phyloP scores from a whole-genome alignment of 2,888 invertebrate species.

The Melanargia galathea region DNA sequence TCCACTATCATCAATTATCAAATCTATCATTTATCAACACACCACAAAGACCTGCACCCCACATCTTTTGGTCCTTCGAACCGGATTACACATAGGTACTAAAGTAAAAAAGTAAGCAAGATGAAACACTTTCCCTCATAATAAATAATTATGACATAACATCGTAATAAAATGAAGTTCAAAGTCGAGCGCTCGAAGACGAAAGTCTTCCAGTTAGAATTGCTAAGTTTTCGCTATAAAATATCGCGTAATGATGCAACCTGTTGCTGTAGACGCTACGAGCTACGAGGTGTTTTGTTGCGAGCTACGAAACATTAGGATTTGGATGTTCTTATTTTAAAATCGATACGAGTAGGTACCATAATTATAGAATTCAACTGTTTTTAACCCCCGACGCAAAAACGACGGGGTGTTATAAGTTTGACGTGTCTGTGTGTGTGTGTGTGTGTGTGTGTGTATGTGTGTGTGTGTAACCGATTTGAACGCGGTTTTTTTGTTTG shows the following conservation, averaged over 20 bases:
- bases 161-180: slow-evolving; percentile 18
- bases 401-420: no score
- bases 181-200: slow-evolving; percentile 15
- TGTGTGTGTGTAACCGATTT: no score
- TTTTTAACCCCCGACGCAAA: no score
- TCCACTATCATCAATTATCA: no score
- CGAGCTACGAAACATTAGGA: slow-evolving; percentile 7
- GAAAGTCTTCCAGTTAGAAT: slow-evolving; percentile 15
- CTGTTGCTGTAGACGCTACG: slow-evolving; percentile 24
- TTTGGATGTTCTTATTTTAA: slow-evolving; percentile 2
- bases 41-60: no score
- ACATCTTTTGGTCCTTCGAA: no score
- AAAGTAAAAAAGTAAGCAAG: neutral
- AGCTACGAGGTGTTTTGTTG: slow-evolving; percentile 15
- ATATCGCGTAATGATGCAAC: slow-evolving; percentile 19
- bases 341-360: no score
- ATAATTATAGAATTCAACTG: neutral
- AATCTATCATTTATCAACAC: no score
- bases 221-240: slow-evolving; percentile 18
- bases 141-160: slow-evolving; percentile 6
- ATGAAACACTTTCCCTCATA: slow-evolving; percentile 1
- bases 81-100: no score
- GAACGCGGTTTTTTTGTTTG: no score
- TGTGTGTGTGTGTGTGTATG: no score
- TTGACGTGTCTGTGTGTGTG: no score